Percentiles rank a stretch among this genome's conserved stretches.
These are phyloP conservation scores for Amblyjoppa fuscipennis DNA, from an alignment of 2,888 invertebrate species.

Conservation along the genomic window DNA sequence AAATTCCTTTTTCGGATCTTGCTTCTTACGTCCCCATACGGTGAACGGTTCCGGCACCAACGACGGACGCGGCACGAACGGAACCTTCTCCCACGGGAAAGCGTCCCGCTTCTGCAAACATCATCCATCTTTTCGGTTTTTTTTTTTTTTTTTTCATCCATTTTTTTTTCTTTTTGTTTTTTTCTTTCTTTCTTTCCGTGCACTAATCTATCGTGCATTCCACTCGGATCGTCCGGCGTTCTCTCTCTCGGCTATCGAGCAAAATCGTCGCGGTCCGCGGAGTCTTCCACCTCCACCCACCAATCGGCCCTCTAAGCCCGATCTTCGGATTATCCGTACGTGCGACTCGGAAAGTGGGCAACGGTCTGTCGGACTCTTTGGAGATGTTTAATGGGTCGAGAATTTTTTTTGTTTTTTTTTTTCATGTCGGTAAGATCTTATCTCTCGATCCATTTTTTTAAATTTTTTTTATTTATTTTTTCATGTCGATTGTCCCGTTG, in stretches of 20 bases:
- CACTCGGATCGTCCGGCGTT: constrained; percentile 69
- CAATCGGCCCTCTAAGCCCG: constrained; percentile 49
- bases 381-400: neutral
- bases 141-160: constrained; percentile 29
- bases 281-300: constrained; percentile 68
- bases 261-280: constrained; percentile 26
- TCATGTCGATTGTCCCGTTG: too few species aligned
- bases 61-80: constrained; percentile 94
- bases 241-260: constrained; percentile 48
- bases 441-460: too few species aligned
- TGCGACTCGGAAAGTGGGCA: neutral
- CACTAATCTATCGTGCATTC: constrained; percentile 44
- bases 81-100: constrained; percentile 96
- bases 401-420: neutral
- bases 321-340: constrained; percentile 22
- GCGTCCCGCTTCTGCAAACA: constrained; percentile 90
- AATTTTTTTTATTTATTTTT: too few species aligned
- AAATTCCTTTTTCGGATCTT: constrained; percentile 82
- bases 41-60: constrained; percentile 94
- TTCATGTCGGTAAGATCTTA: too few species aligned
- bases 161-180: constrained; percentile 20
- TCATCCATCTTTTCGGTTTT: constrained; percentile 58
- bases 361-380: neutral
- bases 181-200: constrained; percentile 35
- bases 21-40: constrained; percentile 91